Base-by-base conservation (phyloP, 1,140 invertebrate species). In the Alviniconcha marisindica region DNA sequence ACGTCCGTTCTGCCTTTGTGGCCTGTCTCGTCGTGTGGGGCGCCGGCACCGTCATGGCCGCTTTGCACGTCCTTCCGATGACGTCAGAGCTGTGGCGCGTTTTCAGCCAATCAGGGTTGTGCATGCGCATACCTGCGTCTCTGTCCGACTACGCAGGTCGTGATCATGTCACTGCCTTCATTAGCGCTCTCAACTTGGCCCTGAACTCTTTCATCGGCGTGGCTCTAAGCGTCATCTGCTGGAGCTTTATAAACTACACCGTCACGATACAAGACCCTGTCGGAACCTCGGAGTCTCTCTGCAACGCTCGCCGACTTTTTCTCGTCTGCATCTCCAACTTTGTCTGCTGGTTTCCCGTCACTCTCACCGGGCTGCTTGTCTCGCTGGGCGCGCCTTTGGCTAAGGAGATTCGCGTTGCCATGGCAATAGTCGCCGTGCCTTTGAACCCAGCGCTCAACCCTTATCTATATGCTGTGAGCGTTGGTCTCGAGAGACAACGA, bases 261-360 rank as follows among this genome's bases (percentile, higher is more conserved):
- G 76, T 86, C 15, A 84, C 76, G 18, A 56, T 31, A 21, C 60
- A 36, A 36, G 60, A 60, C 40, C 48, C 33, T 18, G 77, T 21
- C 36, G 54, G 77, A 77, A 44, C 56, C 10, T 51, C 48, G 1
- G 51, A 83, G 42, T 86, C 87, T 33, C 12, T 84, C 4, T 33
- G 54, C 15, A 33, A 88, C 21, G 86, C 88, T 18, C 85, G 78
- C 77, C 60, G 74, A 18, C 73, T 88, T 21, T 81, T 83, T 18
- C 28, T 83, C 1, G 73, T 88, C 14, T 83, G 82, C 4, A 60
- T 87, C 1, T 84, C 86, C 14, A 83, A 88, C 31, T 85, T 85
- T 38, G 12, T 87, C 15, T 87, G 86, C 73, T 87, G 88, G 86
- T 84, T 87, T 69, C 88, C 88, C 31, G 79, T 88, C 10, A 76